Evolutionary conservation across 2,113 vertebrate genomes (phyloP), one percentile per base, ranked within the genome.

Genomic region (Anas platyrhynchos): DNA sequence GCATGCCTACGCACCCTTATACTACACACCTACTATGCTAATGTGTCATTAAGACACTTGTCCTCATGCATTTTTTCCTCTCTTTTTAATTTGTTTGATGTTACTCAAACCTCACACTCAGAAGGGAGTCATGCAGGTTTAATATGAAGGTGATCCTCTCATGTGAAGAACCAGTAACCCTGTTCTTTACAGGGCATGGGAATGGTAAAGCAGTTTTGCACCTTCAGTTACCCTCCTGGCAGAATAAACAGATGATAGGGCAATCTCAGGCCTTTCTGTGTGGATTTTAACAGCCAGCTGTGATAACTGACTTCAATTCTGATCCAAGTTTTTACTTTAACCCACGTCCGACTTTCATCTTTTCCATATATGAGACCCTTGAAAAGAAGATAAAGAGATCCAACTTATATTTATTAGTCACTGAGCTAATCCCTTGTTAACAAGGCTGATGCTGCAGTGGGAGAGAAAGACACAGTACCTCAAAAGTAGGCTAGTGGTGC

Each of bases 1-100:
- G 16, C 6, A 59, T 2, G 5, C 50, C 9, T 26, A 71, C 1
- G 3, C 3, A 73, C 16, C 36, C 54, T 25, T 11, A 1, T 0
- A 6, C 21, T 62, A 7, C 2, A 3, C 13, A 69, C 4, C 16
- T 1, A 1, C 44, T 56, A 23, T 29, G 54, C 4, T 25, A 20
- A 21, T 29, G 12, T 69, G 6, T 63, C 16, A 23, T 34, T 54
- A 36, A 36, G 54, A 91, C 58, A 34, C 21, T 43, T 5, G 11
- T 21, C n/a, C 18, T 79, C 11, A 71, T 20, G 52, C 54, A 54
- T 17, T 63, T 7, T 78, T 78, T 83, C 8, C 9, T 13, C 1
- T 10, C 50, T 36, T 65, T 82, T 38, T 29, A 0, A 31, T 41
- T 71, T 16, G 44, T 59, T 38, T 4, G 1, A 63, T 2, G 0